These are phyloP conservation scores for Ormyrus thymus DNA, from an alignment of 2,888 invertebrate genomes.

Conservation along the genomic window DNA sequence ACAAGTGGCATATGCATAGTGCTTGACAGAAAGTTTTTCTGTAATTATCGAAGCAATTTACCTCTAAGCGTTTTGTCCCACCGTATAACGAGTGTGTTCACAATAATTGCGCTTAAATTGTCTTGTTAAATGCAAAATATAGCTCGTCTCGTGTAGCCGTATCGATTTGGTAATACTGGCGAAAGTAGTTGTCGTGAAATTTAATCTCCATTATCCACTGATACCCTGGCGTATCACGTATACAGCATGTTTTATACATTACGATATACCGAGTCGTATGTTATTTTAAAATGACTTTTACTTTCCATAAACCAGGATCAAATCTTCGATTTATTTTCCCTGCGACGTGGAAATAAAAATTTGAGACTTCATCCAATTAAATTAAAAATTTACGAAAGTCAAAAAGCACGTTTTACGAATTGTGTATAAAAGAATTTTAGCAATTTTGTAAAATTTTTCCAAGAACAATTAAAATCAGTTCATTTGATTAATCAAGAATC, in stretches of 20 bases:
- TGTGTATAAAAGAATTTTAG: too few species aligned
- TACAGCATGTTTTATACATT: neutral
- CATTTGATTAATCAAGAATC: too few species aligned
- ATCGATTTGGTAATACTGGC: constrained; percentile 30
- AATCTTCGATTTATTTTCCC: too few species aligned
- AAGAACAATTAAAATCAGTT: too few species aligned
- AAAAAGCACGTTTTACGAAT: too few species aligned
- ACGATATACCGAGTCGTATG: neutral
- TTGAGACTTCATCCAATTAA: too few species aligned
- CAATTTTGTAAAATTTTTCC: too few species aligned
- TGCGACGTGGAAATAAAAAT: too few species aligned
- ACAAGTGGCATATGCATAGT: too few species aligned
- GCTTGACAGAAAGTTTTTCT: neutral
- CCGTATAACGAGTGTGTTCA: neutral
- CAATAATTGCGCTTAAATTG: constrained; percentile 38
- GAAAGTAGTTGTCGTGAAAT: constrained; percentile 23
- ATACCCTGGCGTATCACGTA: constrained; percentile 2
- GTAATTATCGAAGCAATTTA: constrained; percentile 1
- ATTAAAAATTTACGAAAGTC: too few species aligned
- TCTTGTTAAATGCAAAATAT: constrained; percentile 43
- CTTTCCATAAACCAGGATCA: neutral
- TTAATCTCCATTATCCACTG: constrained; percentile 36
- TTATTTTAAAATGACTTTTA: neutral
- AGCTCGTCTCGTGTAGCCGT: constrained; percentile 30
- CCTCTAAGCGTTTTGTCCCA: neutral